These are phyloP conservation scores for Dendrocincla fuliginosa DNA, from an alignment of 2,797 vertebrate genomes.

Conservation along the genomic window DNA sequence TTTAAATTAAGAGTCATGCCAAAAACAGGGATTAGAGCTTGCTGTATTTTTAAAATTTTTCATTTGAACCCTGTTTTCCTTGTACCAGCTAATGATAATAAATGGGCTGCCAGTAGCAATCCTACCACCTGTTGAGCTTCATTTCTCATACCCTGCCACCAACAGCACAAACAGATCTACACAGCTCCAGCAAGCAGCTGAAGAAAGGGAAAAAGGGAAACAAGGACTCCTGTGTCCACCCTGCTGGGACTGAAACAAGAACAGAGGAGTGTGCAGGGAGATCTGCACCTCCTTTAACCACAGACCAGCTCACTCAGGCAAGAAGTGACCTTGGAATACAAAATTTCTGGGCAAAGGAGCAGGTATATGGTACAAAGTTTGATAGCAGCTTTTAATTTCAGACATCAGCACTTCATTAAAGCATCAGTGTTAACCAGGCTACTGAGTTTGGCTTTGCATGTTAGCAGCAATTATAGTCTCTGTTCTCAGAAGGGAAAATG, in stretches of 20 bases:
- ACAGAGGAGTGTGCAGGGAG: background rate
- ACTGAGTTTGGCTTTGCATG: fast-evolving
- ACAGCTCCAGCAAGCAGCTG: background rate
- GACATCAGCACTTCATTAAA: background rate
- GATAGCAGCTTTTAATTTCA: background rate
- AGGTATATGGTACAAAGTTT: fast-evolving
- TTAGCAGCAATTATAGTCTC: background rate
- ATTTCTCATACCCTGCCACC: background rate
- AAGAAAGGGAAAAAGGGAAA: background rate
- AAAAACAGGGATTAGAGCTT: background rate
- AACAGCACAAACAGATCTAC: background rate
- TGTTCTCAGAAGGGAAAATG: background rate
- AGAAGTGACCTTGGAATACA: background rate
- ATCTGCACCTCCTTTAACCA: background rate
- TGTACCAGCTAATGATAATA: background rate
- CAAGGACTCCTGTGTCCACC: background rate
- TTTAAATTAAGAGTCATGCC: background rate
- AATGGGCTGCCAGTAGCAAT: background rate
- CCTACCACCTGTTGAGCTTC: background rate
- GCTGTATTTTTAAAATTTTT: background rate
- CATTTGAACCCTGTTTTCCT: background rate
- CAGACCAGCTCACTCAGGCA: fast-evolving
- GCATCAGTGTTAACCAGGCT: background rate
- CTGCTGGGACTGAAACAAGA: background rate
- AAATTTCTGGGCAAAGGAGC: background rate